Evolutionary conservation across 2,797 vertebrate species (phyloP), one percentile per base, ranked within the genome.

Genomic region (Neostethus bicornis): DNA sequence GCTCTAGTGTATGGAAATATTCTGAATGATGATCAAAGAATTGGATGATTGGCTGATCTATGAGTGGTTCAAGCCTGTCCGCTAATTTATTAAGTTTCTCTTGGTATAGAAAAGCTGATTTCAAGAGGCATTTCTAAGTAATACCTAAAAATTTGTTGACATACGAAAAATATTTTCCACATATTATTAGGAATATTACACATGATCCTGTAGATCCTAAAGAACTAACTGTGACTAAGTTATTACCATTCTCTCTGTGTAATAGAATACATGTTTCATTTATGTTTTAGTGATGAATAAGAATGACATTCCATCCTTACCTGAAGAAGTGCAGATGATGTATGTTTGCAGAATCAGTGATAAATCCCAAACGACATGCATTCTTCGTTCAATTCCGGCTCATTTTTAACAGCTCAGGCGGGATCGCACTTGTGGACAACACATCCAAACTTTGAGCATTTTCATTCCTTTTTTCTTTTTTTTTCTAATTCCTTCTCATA

Each of bases 361-460:
- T 65, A 90, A 66, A 74, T 87, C 84, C 88, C 85, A 90, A 59
- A 87, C 75, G 79, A 78, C 79, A 80, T 62, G 83, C 90, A 91
- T 91, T 56, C 84, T 91, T 85, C 83, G 58, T 84, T 87, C 69
- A 90, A 63, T 85, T 85, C 81, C 57, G 70, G 73, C 64, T 74
- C 81, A 76, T 78, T 26, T 39, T 48, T 62, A 74, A 61, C 59
- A 75, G 73, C 65, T 64, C 51, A 20, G 61, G 59, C 49, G 62
- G 55, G 55, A 5, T 70, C 45, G 57, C 73, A 65, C 75, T 69
- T 65, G 64, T 16, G 23, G 32, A 63, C 51, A 47, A 61, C 56
- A 21, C 67, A 56, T 54, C 31, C 64, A 66, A 84, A 86, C 77
- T 84, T 82, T 77, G 31, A 63, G 61, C 81, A 83, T 84, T 45